Evolutionary conservation across 2,888 invertebrate genomes (phyloP).

Genomic region (Steinernema scapterisci): DNA sequence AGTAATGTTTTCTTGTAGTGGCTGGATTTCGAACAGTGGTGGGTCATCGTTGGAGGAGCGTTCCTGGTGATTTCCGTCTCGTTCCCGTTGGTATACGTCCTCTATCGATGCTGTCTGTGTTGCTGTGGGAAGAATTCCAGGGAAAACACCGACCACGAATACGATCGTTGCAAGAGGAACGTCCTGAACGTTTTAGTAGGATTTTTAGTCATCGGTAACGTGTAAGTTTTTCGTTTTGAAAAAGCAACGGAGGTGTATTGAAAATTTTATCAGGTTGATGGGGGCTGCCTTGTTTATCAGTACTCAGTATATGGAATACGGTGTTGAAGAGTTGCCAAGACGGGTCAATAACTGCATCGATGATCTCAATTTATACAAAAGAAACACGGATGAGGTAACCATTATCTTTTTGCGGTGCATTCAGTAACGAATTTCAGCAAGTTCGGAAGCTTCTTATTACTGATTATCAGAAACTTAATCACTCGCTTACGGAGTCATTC

Average conservation of each 20-base stretch:
- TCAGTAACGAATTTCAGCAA: conserved; percentile 42
- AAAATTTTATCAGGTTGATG: conserved; percentile 48
- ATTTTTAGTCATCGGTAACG: conserved; percentile 55
- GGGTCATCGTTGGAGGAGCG: conserved; percentile 50
- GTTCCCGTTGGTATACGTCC: conserved; percentile 60
- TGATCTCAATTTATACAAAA: conserved; percentile 63
- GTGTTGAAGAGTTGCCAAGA: conserved; percentile 61
- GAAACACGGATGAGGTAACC: conserved; percentile 58
- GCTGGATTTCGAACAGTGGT: conserved; percentile 61
- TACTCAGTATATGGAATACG: conserved; percentile 63
- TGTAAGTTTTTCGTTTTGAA: conserved; percentile 49
- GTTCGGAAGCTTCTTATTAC: conserved; percentile 61
- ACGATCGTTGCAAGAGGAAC: conserved; percentile 59
- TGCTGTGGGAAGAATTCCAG: conserved; percentile 50
- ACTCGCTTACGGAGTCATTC: conserved; percentile 50
- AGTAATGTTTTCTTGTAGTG: conserved; percentile 59
- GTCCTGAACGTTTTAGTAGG: conserved; percentile 54
- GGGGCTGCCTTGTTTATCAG: conserved; percentile 61
- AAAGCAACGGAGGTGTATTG: too few relatives aligned
- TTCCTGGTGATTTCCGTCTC: conserved; percentile 51
- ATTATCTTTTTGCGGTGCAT: neutral
- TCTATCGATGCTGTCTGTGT: conserved; percentile 59
- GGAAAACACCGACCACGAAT: conserved; percentile 54
- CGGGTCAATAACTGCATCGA: conserved; percentile 63
- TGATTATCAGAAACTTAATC: conserved; percentile 57